Base-by-base conservation (phyloP, 2,113 vertebrate genomes). In the Engystomops pustulosus region DNA sequence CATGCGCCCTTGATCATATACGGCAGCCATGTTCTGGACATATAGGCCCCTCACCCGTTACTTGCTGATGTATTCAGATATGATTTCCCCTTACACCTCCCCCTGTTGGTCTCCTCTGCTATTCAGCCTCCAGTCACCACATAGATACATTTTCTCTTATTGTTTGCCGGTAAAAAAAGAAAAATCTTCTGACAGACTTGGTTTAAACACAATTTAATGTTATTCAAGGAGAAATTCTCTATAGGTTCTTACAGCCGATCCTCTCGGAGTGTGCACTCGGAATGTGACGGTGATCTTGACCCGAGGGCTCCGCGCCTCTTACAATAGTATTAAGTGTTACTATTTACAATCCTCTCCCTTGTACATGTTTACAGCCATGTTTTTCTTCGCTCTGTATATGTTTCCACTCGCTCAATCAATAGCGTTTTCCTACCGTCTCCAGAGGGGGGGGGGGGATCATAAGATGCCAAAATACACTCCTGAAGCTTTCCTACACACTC, bases 321-420 rank as follows among this genome's bases (percentile, higher is more conserved):
- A 5, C 53, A 5, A 11, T 38, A 82, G 51, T 74, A 38, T 71
- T 53, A 23, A 2, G 20, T 12, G 12, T 69, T 36, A 18, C 47
- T 27, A 25, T 44, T 30, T 55, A 38, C 65, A n/a, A 11, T 14
- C 18, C 15, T 60, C 8, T 78, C 23, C 53, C 45, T 36, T 44
- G 36, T 62, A 51, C 12, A 14, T 6, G 62, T 85, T 85, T 85
- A 79, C 58, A 53, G 83, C 49, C 36, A n/a, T 84, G 41, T 49
- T 79, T 74, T 71, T 75, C 62, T 47, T 75, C 49, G 0, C 23
- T 67, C 34, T 45, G 25, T 41, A 69, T 36, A 44, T 15, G 12
- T 47, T 68, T 84, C 60, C 79, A 75, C 27, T 62, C 47, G 83
- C 27, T 62, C 47, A 8, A 20, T 44, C 45, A 20, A n/a, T 77